phyloP scores from a whole-genome alignment of 2,113 vertebrate species.

The Cynopterus brachyotis region DNA sequence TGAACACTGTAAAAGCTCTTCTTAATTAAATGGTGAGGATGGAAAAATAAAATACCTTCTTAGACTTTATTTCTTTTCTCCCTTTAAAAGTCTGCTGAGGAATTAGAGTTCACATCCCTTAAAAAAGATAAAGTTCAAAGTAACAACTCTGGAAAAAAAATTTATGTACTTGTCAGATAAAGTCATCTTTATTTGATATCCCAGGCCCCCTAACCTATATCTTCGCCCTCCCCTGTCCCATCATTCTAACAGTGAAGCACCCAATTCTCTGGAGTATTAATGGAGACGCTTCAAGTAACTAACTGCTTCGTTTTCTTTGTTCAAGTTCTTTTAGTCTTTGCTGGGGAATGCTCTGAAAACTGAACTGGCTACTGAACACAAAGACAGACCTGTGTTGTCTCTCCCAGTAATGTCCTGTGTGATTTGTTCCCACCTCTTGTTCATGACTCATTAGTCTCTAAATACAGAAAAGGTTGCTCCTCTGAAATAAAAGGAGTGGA shows the following conservation, averaged over 20 bases:
- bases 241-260: not conserved
- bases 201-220: not conserved
- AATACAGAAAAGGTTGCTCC: constrained; percentile 61
- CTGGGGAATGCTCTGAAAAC: constrained; percentile 69
- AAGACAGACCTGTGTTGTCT: constrained; percentile 22
- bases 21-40: constrained; percentile 58
- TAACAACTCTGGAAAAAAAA: not conserved
- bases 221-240: not conserved
- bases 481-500: constrained; percentile 43
- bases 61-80: constrained; percentile 48
- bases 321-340: constrained; percentile 35
- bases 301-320: constrained; percentile 49
- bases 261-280: constrained; percentile 25
- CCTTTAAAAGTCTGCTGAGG: constrained; percentile 40
- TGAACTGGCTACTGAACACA: constrained; percentile 13
- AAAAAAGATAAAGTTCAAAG: constrained; percentile 43
- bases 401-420: not conserved
- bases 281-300: constrained; percentile 66
- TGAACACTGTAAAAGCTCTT: constrained; percentile 49
- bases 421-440: constrained; percentile 66
- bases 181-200: constrained; percentile 16
- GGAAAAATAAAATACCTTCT: constrained; percentile 33
- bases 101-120: not conserved
- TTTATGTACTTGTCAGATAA: constrained; percentile 31
- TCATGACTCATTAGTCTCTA: constrained; percentile 59